Conservation (phyloP, 2,113 vertebrate genomes). For the Phaethon lepturus region DNA sequence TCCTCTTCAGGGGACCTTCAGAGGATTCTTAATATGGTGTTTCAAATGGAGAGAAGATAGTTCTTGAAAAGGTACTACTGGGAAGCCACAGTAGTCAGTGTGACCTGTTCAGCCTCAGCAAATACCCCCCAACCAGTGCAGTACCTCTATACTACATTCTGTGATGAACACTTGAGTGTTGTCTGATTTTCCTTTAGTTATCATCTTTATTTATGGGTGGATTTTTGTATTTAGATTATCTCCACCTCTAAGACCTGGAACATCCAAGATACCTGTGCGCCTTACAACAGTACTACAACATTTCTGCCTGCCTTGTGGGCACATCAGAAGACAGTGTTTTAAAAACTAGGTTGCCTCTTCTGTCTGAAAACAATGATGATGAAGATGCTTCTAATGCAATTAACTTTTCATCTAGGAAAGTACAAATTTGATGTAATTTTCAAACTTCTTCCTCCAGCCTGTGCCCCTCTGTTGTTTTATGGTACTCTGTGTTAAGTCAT, state of each 20-base stretch:
- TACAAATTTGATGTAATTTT: not conserved
- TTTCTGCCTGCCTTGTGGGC: not conserved
- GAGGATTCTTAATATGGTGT: not conserved
- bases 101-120: not conserved
- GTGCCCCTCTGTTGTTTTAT: not conserved
- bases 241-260: not conserved
- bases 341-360: not conserved
- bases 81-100: not conserved
- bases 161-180: not conserved
- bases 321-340: not conserved
- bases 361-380: not conserved
- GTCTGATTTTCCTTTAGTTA: not conserved
- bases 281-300: not conserved
- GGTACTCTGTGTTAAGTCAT: not conserved
- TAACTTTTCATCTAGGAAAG: not conserved
- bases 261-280: not conserved
- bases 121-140: not conserved
- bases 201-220: not conserved
- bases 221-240: not conserved
- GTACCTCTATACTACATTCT: not conserved
- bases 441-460: not conserved
- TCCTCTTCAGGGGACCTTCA: not conserved
- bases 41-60: not conserved
- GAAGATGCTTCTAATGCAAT: not conserved
- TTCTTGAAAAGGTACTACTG: not conserved